Percentiles rank a stretch among this genome's conserved stretches.
Conservation (phyloP, 2,797 vertebrate species). For the Notolepis coatsorum region DNA sequence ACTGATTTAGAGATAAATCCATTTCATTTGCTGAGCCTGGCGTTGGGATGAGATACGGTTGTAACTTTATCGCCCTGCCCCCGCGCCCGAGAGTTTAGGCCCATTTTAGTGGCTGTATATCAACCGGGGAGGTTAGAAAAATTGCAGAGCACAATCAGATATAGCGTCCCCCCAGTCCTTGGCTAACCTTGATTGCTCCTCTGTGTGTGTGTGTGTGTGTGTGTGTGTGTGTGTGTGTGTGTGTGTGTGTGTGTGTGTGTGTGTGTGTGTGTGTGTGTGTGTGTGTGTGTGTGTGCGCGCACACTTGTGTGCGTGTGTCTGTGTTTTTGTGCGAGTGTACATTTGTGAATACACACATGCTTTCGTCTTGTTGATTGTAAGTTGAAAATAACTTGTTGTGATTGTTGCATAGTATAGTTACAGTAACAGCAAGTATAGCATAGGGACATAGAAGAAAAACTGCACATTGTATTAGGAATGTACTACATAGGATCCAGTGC, state of each 20-base stretch:
- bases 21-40: slow-evolving; percentile 47
- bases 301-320: too few species aligned
- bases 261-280: not conserved
- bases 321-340: not conserved
- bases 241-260: not conserved
- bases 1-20: slow-evolving; percentile 55
- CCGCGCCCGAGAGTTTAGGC: slow-evolving; percentile 31
- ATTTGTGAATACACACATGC: not conserved
- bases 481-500: too few species aligned
- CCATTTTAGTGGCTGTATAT: slow-evolving; percentile 63
- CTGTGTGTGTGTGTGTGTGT: not conserved
- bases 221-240: slow-evolving; percentile 15
- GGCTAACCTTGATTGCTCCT: slow-evolving; percentile 65
- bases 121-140: slow-evolving; percentile 53
- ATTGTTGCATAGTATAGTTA: too few species aligned
- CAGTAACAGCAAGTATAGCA: too few species aligned
- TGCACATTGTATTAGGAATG: too few species aligned
- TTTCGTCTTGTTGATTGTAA: too few species aligned
- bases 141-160: slow-evolving; percentile 54
- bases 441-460: too few species aligned
- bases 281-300: not conserved
- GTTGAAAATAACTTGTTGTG: too few species aligned
- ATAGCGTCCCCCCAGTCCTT: slow-evolving; percentile 55
- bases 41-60: slow-evolving; percentile 41
- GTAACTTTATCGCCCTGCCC: slow-evolving; percentile 37